Evolutionary conservation across 2,888 invertebrate species (phyloP).

Genomic region (Mesoligia furuncula): DNA sequence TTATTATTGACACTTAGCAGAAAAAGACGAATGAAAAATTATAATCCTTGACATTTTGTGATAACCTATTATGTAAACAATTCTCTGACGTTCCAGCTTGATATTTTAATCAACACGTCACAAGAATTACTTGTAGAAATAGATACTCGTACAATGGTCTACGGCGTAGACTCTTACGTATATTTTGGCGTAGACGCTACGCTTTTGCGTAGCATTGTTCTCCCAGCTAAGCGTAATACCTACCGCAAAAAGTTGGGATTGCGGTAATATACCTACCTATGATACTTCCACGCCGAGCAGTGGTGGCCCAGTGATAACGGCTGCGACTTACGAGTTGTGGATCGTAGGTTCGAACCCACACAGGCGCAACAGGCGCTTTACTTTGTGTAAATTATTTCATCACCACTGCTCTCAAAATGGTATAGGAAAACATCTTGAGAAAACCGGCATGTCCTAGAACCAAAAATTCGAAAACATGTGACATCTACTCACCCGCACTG

Average conservation of each 20-base stretch:
- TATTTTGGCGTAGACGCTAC: conserved; percentile 4
- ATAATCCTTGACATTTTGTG: conserved; percentile 43
- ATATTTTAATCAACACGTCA: conserved; percentile 16
- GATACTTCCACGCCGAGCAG: too few relatives aligned
- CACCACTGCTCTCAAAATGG: too few relatives aligned
- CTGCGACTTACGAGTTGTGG: too few relatives aligned
- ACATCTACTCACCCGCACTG: too few relatives aligned
- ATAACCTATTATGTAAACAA: conserved; percentile 20
- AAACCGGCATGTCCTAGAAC: too few relatives aligned
- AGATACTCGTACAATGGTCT: neutral
- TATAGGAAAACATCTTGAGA: too few relatives aligned
- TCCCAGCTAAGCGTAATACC: neutral
- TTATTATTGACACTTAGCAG: conserved; percentile 14
- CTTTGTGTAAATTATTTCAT: too few relatives aligned
- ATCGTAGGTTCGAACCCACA: too few relatives aligned
- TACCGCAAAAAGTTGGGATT: neutral
- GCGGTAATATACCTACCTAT: neutral
- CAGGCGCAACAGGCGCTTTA: too few relatives aligned
- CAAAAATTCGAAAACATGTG: too few relatives aligned
- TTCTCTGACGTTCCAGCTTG: neutral
- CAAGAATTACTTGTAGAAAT: neutral
- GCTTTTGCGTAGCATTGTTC: conserved; percentile 5
- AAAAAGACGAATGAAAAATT: conserved; percentile 14
- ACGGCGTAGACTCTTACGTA: neutral
- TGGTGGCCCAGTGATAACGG: too few relatives aligned